Evolutionary conservation across 2,888 invertebrate species (phyloP).

Genomic region (Tineola bisselliella): DNA sequence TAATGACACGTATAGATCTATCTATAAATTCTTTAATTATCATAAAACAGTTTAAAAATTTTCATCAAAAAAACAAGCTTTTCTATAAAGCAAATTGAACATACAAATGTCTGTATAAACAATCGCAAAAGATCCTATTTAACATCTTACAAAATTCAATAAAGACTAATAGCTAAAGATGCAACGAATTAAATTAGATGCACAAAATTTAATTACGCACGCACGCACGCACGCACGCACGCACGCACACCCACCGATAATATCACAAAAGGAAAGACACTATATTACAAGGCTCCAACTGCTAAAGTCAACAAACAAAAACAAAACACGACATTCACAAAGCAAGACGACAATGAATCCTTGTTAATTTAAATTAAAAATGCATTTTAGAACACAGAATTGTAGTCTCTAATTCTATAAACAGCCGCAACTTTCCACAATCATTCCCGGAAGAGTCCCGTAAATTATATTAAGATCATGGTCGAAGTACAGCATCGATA

Average conservation of each 20-base stretch:
- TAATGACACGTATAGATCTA: too few species aligned
- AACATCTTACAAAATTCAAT: neutral
- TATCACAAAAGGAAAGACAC: conserved; percentile 52
- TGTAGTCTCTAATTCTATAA: conserved; percentile 65
- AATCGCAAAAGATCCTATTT: neutral
- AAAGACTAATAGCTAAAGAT: neutral
- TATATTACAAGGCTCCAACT: conserved; percentile 24
- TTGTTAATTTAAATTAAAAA: conserved; percentile 11
- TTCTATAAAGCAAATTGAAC: too few species aligned
- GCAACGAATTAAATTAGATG: neutral
- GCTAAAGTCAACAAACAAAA: conserved; percentile 15
- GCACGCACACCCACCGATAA: conserved; percentile 36
- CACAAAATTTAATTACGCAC: conserved; percentile 10
- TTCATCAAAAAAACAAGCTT: too few species aligned
- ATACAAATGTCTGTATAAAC: too few species aligned
- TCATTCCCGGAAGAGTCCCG: conserved; percentile 92
- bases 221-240: conserved; percentile 14
- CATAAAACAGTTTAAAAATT: too few species aligned
- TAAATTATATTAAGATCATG: conserved; percentile 87
- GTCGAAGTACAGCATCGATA: conserved; percentile 93
- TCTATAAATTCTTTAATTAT: too few species aligned
- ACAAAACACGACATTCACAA: conserved; percentile 7
- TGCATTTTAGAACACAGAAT: neutral
- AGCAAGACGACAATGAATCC: conserved; percentile 32
- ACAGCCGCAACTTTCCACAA: conserved; percentile 93